These are phyloP conservation scores for Gibbula magus DNA, from an alignment of 2,888 invertebrate species.

Conservation along the genomic window DNA sequence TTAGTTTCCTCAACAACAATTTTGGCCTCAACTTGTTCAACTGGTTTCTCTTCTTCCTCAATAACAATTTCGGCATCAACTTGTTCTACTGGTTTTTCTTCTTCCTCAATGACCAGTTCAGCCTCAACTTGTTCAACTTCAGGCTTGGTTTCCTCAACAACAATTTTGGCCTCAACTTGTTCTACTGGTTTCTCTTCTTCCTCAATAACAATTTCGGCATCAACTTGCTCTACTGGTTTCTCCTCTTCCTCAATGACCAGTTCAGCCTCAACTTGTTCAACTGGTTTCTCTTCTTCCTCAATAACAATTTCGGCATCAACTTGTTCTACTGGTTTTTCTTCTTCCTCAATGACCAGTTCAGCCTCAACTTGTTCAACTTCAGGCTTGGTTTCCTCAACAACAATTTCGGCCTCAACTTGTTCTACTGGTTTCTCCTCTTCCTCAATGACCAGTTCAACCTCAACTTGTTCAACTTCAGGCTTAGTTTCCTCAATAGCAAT, in stretches of 20 bases:
- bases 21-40: not conserved
- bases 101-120: slow-evolving; percentile 25
- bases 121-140: slow-evolving; percentile 31
- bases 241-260: slow-evolving; percentile 29
- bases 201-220: slow-evolving; percentile 10
- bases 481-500: slow-evolving; percentile 35
- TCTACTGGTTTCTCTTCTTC: slow-evolving; percentile 9
- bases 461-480: slow-evolving; percentile 79
- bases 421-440: not conserved
- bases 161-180: slow-evolving; percentile 26
- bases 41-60: slow-evolving; percentile 30
- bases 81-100: not conserved
- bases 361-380: slow-evolving; percentile 22
- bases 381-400: not conserved
- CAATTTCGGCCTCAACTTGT: slow-evolving; percentile 11
- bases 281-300: not conserved
- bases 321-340: not conserved
- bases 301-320: slow-evolving; percentile 27
- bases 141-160: not conserved
- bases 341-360: slow-evolving; percentile 18
- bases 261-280: slow-evolving; percentile 2
- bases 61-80: slow-evolving; percentile 27
- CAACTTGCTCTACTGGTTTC: slow-evolving; percentile 25
- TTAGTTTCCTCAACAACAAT: not conserved
- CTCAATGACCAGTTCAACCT: slow-evolving; percentile 13